Base-by-base conservation (phyloP, 1,140 invertebrate genomes). In the Cardiocondyla obscurior region DNA sequence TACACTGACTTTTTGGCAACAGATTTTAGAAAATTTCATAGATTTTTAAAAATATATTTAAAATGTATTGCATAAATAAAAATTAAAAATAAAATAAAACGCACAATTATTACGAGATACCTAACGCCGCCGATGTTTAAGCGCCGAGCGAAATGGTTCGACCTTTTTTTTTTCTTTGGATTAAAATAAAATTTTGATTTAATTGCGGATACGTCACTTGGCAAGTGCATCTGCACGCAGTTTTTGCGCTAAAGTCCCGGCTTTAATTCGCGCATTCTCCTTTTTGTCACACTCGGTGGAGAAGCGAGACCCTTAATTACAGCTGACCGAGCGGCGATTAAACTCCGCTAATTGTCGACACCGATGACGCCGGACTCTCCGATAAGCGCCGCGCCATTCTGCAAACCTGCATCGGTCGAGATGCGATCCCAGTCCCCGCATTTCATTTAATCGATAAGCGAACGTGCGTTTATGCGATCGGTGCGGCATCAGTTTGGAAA, bases 311-410 rank as follows among this genome's bases (percentile, higher is more conserved):
- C 69, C 69, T 55, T 86, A 82, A 86, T 86, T 82, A 82, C 82
- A 30, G 83, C 44, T 81, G 77, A 82, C 82, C 84, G 62, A 33
- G 28, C 36, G 42, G 42, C 77, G 64, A 86, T 86, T 85, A 82
- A 86, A 85, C 85, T 82, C 74, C 44, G 70, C 70, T 86, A 85
- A 86, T 85, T 85, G 79, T 85, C 85, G 76, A 62, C n/a, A 14
- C 42, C 39, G 55, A 84, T 69, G 82, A 72, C 58, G 58, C 73
- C 19, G 16, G 28, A 16, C 30, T 76, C 30, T 76, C 64, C 46
- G 84, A 58, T 55, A 60, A 51, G 53, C 58, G 44, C 49, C 46
- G 46, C 60, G 60, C 62, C 22, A 69, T 53, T 69, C 33, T 22
- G 30, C 36, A n/a, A 42, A 10, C n/a, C 60, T 51, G 74, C 74